A percentile compares a stretch with the other conserved stretches of the same genome.
Conservation (phyloP, 1,140 invertebrate species). For the Eufriesea mexicana region DNA sequence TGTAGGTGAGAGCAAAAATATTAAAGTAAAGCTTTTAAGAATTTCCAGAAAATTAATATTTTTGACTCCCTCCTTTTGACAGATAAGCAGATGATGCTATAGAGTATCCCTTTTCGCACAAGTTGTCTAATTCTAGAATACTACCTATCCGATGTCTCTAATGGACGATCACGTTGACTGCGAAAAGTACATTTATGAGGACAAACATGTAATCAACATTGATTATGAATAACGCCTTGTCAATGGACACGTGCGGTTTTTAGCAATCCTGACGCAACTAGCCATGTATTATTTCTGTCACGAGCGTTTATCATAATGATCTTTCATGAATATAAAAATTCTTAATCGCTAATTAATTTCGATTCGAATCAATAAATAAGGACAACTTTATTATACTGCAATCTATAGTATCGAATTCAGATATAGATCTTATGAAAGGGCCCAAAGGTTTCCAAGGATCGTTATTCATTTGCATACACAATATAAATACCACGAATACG, state of each 20-base stretch:
- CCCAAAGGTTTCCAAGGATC: too few species aligned
- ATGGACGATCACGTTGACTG: constrained; percentile 50
- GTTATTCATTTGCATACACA: neutral
- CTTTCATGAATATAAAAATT: neutral
- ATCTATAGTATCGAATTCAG: too few species aligned
- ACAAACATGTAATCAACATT: constrained; percentile 52
- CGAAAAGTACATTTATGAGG: constrained; percentile 38
- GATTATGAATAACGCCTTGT: constrained; percentile 33
- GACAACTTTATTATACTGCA: neutral
- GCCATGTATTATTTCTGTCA: constrained; percentile 52
- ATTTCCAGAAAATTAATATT: neutral
- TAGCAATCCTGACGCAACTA: constrained; percentile 49
- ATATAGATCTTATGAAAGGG: too few species aligned
- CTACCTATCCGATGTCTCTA: neutral
- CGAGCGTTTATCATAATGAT: neutral
- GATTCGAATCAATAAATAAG: neutral
- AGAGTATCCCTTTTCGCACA: constrained; percentile 5
- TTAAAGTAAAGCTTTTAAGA: neutral
- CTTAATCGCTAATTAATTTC: too few species aligned
- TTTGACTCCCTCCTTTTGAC: neutral
- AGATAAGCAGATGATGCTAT: neutral
- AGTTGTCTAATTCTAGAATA: constrained; percentile 24
- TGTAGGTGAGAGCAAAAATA: neutral
- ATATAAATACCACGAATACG: neutral
- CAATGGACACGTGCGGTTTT: constrained; percentile 63